Base-by-base conservation (phyloP, 2,888 invertebrate genomes). In the Iphiclides podalirius region DNA sequence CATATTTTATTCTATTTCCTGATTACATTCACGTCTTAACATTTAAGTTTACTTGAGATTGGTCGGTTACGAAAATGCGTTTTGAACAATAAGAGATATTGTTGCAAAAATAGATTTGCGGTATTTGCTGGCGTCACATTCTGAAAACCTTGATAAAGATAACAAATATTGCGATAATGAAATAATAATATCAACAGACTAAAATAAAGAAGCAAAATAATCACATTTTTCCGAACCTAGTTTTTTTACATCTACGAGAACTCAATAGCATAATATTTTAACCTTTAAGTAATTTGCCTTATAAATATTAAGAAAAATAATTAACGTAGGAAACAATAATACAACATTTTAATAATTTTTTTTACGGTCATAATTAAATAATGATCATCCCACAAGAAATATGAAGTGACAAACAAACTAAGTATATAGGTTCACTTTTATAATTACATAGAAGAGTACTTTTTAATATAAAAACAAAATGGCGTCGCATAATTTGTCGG, bases 1-100 rank as follows among this genome's bases (percentile, higher is more conserved):
- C 57, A 20, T 20, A 63, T 67, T 64, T 66, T 58, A 61, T 69
- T 67, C 68, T 65, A 61, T 64, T 66, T 63, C 59, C 60, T 60
- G 64, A 66, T 61, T 43, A 45, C 35, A 50, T 45, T 36, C 13
- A 15, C 56, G 58, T 58, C 28, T 9, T 36, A 28, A 16, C 35
- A 8, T 34, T 40, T 9, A 52, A 42, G 17, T 33, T 34, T 9
- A 44, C 17, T 36, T 35, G 23, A 31, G 15, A 45, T 45, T 50
- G 31, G 36, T 40, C 20, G 12, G 2, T n/a, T 3, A 26, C 20
- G n/a, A 2, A 9, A 9, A 8, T n/a, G n/a, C 1, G 31, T 31
- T 11, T 31, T 11, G 12, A 11, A 31, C 11, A 12, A 12, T 31
- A 11, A 6, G n/a, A n/a, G n/a, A 2, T 11, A 11, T 11, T 11